These are phyloP conservation scores for Thalassophryne amazonica DNA, from an alignment of 2,797 vertebrate species.

Conservation along the genomic window DNA sequence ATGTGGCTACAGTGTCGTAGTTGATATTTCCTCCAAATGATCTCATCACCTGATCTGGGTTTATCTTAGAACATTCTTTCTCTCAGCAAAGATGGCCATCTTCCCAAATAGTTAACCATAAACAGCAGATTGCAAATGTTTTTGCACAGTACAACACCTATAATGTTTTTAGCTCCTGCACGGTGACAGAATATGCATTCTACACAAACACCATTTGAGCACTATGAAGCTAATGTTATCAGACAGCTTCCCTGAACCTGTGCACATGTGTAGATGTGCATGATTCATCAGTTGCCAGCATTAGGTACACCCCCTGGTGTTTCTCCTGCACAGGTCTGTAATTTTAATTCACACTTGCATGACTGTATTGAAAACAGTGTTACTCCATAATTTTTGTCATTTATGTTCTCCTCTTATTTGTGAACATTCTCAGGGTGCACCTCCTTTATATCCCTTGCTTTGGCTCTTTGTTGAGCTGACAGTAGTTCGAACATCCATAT, in stretches of 20 bases:
- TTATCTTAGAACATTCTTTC: no score
- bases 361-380: slow-evolving; percentile 35
- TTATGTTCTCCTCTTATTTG: slow-evolving; percentile 15
- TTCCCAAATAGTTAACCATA: no score
- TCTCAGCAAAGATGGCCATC: no score
- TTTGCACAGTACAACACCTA: no score
- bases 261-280: slow-evolving; percentile 14
- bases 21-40: no score
- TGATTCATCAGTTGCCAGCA: slow-evolving; percentile 22
- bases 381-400: not conserved
- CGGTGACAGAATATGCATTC: slow-evolving; percentile 3
- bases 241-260: slow-evolving; percentile 40
- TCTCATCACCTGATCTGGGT: no score
- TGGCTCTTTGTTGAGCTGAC: slow-evolving; percentile 9
- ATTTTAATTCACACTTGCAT: slow-evolving; percentile 53
- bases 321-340: slow-evolving; percentile 38
- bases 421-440: not conserved
- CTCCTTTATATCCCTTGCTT: slow-evolving; percentile 1
- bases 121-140: no score
- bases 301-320: slow-evolving; percentile 36
- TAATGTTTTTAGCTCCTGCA: no score
- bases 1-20: no score
- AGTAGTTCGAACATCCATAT: slow-evolving; percentile 4
- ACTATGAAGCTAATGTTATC: slow-evolving; percentile 9
- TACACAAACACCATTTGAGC: slow-evolving; percentile 33